phyloP scores from a whole-genome alignment of 2,113 vertebrate genomes.

The Tragelaphus buxtoni region DNA sequence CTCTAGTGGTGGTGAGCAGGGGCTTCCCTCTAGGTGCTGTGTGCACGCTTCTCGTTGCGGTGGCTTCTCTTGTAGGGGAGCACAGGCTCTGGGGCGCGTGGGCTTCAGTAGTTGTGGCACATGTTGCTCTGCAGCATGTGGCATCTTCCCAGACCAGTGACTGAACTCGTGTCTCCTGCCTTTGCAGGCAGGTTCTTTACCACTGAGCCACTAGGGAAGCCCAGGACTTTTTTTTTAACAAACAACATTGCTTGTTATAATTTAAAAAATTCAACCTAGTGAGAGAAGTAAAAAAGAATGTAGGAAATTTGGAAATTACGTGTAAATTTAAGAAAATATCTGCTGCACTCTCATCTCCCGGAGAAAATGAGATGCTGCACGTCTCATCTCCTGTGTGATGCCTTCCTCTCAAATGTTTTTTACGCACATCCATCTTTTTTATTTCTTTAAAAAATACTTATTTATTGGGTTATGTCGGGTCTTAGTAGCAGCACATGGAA shows the following conservation, averaged over 20 bases:
- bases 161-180: background rate
- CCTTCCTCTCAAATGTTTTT: background rate
- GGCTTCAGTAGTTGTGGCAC: background rate
- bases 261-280: background rate
- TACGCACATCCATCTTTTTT: background rate
- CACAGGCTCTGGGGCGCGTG: background rate
- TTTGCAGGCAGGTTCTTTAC: background rate
- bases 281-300: slow-evolving; percentile 14
- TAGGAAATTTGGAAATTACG: background rate
- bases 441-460: background rate
- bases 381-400: no score
- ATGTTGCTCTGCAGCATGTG: background rate
- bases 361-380: no score
- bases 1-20: background rate
- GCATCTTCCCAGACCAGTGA: background rate
- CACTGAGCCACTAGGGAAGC: background rate
- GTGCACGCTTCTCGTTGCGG: background rate
- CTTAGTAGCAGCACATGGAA: background rate
- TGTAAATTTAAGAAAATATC: background rate
- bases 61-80: background rate
- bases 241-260: background rate
- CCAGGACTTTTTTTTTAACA: background rate
- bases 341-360: background rate
- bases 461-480: background rate
- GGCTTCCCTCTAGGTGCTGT: background rate